phyloP scores from a whole-genome alignment of 2,113 vertebrate genomes.

The Nannobrachium achirus region DNA sequence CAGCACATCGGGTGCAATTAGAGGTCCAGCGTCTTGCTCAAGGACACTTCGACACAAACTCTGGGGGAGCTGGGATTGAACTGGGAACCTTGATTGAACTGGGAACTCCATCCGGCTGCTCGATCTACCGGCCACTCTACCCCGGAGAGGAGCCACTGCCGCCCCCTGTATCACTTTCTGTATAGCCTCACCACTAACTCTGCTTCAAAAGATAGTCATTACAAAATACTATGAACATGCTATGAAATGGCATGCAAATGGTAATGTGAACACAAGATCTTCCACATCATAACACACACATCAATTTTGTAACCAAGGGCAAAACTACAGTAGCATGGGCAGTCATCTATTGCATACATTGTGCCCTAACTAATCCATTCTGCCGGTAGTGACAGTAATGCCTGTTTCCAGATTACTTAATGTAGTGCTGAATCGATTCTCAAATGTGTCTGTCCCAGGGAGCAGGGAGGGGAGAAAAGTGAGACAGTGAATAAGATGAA shows the following conservation, averaged over 20 bases:
- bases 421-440: constrained; percentile 79
- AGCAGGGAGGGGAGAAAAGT: constrained; percentile 36
- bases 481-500: constrained; percentile 65
- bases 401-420: constrained; percentile 77
- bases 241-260: constrained; percentile 62
- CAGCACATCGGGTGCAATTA: too few relatives aligned
- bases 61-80: too few relatives aligned
- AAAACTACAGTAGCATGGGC: constrained; percentile 26
- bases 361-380: constrained; percentile 37
- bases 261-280: constrained; percentile 59
- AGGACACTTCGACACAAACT: too few relatives aligned
- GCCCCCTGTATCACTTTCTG: too few relatives aligned
- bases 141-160: too few relatives aligned
- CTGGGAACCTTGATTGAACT: too few relatives aligned
- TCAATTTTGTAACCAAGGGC: constrained; percentile 41
- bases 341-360: constrained; percentile 48
- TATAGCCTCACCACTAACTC: constrained; percentile 47
- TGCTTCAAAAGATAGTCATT: constrained; percentile 38
- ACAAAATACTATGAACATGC: constrained; percentile 18
- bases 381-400: constrained; percentile 68
- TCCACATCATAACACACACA: constrained; percentile 71
- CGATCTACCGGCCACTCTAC: too few relatives aligned
- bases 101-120: too few relatives aligned
- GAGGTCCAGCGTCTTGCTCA: too few relatives aligned
- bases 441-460: constrained; percentile 65